phyloP scores from a whole-genome alignment of 2,797 vertebrate genomes.

The Muraenolepis orangiensis region DNA sequence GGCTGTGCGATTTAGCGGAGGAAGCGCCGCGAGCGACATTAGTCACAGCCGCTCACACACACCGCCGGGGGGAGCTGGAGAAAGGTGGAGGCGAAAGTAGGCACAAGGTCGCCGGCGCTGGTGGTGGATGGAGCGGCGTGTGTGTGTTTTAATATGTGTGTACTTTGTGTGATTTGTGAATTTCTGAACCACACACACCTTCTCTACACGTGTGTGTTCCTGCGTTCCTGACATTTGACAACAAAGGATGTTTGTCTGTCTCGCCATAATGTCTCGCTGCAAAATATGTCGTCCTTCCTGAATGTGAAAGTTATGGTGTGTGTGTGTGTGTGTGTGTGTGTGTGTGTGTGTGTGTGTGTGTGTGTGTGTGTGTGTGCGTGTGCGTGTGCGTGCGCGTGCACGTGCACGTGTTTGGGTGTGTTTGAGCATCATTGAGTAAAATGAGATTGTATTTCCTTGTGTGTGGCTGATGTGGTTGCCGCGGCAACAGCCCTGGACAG shows the following conservation, averaged over 20 bases:
- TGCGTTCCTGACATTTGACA: constrained; percentile 19
- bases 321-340: not conserved
- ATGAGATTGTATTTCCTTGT: constrained; percentile 24
- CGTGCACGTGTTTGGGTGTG: constrained; percentile 16
- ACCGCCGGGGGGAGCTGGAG: constrained; percentile 36
- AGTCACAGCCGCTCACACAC: constrained; percentile 33
- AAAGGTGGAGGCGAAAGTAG: constrained; percentile 35
- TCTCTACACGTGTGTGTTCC: too few species aligned
- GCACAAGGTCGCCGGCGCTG: constrained; percentile 37
- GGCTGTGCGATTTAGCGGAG: constrained; percentile 32
- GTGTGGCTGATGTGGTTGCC: constrained; percentile 64
- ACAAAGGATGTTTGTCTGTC: not conserved
- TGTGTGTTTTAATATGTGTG: too few species aligned
- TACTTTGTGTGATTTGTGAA: too few species aligned
- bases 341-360: constrained; percentile 9
- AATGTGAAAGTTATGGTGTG: not conserved
- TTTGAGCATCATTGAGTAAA: not conserved
- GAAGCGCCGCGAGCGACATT: constrained; percentile 30
- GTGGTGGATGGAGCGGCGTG: too few species aligned
- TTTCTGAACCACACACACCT: too few species aligned
- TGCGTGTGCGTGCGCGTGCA: constrained; percentile 24
- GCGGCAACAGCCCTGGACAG: constrained; percentile 64
- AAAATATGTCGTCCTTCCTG: not conserved
- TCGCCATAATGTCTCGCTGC: not conserved
- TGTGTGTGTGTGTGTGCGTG: constrained; percentile 8